phyloP scores from a whole-genome alignment of 2,113 vertebrate genomes.

The Pelecanoides urinatrix region DNA sequence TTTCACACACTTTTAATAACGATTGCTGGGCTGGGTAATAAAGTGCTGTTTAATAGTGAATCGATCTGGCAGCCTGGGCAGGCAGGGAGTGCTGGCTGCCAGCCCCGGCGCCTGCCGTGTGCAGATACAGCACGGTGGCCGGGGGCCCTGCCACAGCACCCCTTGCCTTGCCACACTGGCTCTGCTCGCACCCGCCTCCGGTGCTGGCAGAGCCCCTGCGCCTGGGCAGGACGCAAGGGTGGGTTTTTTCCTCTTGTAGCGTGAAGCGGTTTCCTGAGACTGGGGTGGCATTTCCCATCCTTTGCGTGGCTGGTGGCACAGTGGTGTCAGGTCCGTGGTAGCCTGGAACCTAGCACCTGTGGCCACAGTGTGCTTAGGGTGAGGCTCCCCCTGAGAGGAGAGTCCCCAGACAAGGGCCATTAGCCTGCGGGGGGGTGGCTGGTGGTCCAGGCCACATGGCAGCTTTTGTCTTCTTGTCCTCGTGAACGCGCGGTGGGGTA shows the following conservation, averaged over 20 bases:
- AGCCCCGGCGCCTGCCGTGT: background rate
- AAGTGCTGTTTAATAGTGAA: slow-evolving; percentile 39
- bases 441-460: background rate
- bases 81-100: background rate
- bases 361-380: background rate
- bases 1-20: background rate
- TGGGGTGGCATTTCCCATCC: background rate
- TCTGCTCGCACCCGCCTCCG: accelerated
- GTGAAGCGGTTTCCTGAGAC: background rate
- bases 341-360: background rate
- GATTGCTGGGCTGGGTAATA: slow-evolving; percentile 7
- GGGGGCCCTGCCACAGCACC: background rate
- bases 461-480: background rate
- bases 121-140: accelerated
- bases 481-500: accelerated
- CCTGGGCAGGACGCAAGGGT: background rate
- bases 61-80: background rate
- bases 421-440: background rate
- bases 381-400: background rate
- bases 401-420: background rate
- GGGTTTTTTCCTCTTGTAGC: background rate
- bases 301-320: background rate
- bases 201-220: background rate
- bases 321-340: background rate
- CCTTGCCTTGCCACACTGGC: accelerated